Evolutionary conservation across 2,888 invertebrate species (phyloP).

Genomic region (Scaptomyza cyrtandrae): DNA sequence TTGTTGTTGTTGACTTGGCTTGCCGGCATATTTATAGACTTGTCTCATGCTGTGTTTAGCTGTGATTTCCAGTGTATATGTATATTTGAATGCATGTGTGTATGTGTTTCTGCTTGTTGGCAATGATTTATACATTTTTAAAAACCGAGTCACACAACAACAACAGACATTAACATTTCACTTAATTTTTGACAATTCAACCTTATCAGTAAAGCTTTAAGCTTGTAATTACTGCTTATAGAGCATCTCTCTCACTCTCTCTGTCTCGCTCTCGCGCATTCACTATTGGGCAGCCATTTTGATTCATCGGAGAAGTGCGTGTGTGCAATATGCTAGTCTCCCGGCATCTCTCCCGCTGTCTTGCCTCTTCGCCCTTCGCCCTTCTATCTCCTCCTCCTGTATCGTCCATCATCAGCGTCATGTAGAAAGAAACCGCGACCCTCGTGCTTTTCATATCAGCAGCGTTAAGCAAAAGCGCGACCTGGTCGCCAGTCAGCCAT

Average conservation of each 20-base stretch:
- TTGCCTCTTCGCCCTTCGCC: neutral
- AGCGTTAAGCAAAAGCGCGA: constrained; percentile 67
- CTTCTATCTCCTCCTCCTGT: neutral
- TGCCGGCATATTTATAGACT: constrained; percentile 79
- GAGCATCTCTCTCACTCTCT: neutral
- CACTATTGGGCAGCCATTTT: constrained; percentile 44
- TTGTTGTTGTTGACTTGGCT: constrained; percentile 20
- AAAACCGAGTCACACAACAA: constrained; percentile 65
- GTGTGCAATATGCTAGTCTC: constrained; percentile 68
- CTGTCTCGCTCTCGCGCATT: neutral
- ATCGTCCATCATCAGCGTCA: neutral
- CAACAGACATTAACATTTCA: constrained; percentile 7
- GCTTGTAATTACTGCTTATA: constrained; percentile 43
- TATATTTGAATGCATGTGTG: neutral
- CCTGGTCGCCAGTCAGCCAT: constrained; percentile 60
- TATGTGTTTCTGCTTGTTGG: constrained; percentile 38
- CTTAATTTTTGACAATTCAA: constrained; percentile 14
- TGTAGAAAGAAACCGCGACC: constrained; percentile 39
- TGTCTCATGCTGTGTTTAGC: constrained; percentile 82
- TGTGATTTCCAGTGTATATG: neutral
- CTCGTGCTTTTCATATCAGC: constrained; percentile 72
- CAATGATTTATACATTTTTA: constrained; percentile 84
- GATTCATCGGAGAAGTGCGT: constrained; percentile 46
- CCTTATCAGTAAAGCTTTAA: constrained; percentile 47
- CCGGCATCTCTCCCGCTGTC: constrained; percentile 3